Base-by-base conservation (phyloP, 1,140 invertebrate species). In the Aleiodes sp. region DNA sequence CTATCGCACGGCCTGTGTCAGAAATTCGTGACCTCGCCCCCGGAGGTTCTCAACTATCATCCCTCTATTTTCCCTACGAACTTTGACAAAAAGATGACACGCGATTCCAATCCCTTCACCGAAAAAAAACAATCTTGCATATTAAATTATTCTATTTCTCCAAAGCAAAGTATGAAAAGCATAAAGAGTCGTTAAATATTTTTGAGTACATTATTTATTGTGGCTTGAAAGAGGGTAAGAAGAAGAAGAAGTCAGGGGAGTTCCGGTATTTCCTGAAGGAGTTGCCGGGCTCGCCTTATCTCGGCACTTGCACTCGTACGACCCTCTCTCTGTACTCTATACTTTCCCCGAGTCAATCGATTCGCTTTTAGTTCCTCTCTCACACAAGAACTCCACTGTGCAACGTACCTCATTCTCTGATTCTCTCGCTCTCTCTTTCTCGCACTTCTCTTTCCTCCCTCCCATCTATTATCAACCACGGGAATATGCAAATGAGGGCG, bases 21-120 rank as follows among this genome's bases (percentile, higher is more conserved):
- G 76, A 73, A 79, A 82, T 81, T 80, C 82, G 80, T 83, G 82
- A 84, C 82, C 82, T 81, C 81, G 76, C 73, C 70, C n/a, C 61
- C 67, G 68, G 66, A 68, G 79, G 80, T 81, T 79, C 82, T 83
- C 82, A 83, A 80, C 77, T 14, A 7, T n/a, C 14, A 19, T 14
- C 29, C 16, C 6, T 12, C 26, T 21, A 3, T 1, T 52, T 12
- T 12, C 43, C 64, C 33, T 14, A 1, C 14, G 14, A 16, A 33
- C 68, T 61, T 37, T 35, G n/a, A 61, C 56, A 33, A n/a, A 16
- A 26, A 6, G 33, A 39, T 63, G 21, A 37, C 61, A 37, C 39
- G 33, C 33, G 33, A 63, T 39, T 35, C 12, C 12, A 12, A 16
- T 6, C 26, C 33, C 26, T 43, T n/a, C 7, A 2, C 21, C 29